phyloP scores from a whole-genome alignment of 1,140 invertebrate species.

The Caenorhabditis tropicalis region DNA sequence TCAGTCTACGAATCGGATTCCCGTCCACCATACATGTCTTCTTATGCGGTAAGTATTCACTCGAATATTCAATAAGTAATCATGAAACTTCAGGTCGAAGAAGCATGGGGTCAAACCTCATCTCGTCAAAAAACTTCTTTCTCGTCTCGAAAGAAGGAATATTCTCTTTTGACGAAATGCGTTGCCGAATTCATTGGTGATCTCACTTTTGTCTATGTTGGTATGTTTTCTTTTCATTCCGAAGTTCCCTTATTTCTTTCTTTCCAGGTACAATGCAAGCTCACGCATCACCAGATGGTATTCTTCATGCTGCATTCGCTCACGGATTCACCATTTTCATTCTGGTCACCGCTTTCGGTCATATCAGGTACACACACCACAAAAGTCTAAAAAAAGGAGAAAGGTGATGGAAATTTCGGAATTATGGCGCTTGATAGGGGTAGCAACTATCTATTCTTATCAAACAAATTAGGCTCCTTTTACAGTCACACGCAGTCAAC shows the following conservation, averaged over 20 bases:
- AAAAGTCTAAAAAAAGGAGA: background rate
- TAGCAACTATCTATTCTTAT: no score
- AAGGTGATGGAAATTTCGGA: constrained; percentile 6
- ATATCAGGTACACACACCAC: constrained; percentile 66
- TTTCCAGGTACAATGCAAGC: constrained; percentile 53
- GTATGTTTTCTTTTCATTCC: background rate
- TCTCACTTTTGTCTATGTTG: constrained; percentile 53
- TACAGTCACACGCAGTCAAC: background rate
- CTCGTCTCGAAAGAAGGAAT: constrained; percentile 21
- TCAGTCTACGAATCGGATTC: background rate
- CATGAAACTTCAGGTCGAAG: background rate
- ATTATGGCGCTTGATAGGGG: background rate
- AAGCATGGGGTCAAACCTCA: constrained; percentile 17
- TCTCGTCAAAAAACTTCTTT: background rate
- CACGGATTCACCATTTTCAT: constrained; percentile 71
- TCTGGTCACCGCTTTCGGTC: constrained; percentile 67
- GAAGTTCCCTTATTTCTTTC: background rate
- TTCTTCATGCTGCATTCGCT: constrained; percentile 62
- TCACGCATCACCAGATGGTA: constrained; percentile 7
- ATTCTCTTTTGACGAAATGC: constrained; percentile 54
- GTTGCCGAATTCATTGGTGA: constrained; percentile 54
- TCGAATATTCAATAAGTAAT: no score
- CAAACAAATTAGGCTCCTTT: constrained; percentile 32
- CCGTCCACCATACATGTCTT: constrained; percentile 23
- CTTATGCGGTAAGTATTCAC: background rate